A percentile compares a stretch with the other conserved stretches of the same genome.
phyloP scores from a whole-genome alignment of 2,113 vertebrate genomes.

The human (Homo sapiens) region GRCh38 chr12:28894001-28894500 shows the following conservation, averaged over 20 bases:
- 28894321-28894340: neutral
- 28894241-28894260: neutral
- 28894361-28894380: neutral
- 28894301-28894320: neutral
- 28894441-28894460: neutral
- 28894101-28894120: conserved; percentile 46
- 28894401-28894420: neutral
- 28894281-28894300: neutral
- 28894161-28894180: conserved; percentile 53
- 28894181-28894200: conserved; percentile 23
- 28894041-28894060: conserved; percentile 53
- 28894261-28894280: neutral
- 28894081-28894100: conserved; percentile 60
- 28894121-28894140: conserved; percentile 58
- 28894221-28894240: neutral
- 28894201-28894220: conserved; percentile 22
- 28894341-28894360: neutral
- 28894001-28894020: neutral
- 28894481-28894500: neutral
- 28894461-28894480: neutral
- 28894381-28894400: neutral
- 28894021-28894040: neutral
- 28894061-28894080: conserved; percentile 56
- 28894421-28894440: neutral
- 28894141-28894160: conserved; percentile 73